Evolutionary conservation across 1,140 invertebrate species (phyloP).

Genomic region (Lanistes nyassanus): DNA sequence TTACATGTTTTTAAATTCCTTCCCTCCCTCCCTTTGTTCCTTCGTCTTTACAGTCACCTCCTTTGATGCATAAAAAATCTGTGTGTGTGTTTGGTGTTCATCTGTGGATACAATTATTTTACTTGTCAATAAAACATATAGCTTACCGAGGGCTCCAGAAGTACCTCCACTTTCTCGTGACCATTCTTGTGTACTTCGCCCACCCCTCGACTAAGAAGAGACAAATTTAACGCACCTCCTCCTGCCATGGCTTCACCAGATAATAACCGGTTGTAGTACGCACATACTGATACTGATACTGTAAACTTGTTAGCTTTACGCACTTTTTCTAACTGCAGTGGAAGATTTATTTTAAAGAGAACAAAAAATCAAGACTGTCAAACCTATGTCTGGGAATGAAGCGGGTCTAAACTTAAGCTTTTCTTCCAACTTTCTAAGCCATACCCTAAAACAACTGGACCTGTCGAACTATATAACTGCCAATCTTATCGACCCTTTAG

Average conservation of each 20-base stretch:
- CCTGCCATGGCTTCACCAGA: constrained; percentile 30
- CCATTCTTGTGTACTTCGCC: constrained; percentile 63
- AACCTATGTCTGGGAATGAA: not conserved
- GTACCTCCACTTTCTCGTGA: constrained; percentile 63
- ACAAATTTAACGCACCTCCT: constrained; percentile 56
- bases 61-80: not conserved
- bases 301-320: too few species aligned
- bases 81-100: constrained; percentile 7
- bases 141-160: constrained; percentile 63
- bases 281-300: not conserved
- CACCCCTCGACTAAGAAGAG: constrained; percentile 62
- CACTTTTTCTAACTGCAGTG: too few species aligned
- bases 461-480: too few species aligned
- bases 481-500: too few species aligned
- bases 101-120: not conserved
- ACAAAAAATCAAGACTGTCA: too few species aligned
- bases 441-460: too few species aligned
- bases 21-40: not conserved
- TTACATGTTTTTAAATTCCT: not conserved
- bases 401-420: too few species aligned
- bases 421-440: too few species aligned
- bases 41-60: too few species aligned
- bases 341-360: too few species aligned
- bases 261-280: not conserved
- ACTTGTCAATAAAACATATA: not conserved